A percentile compares a stretch with the other conserved stretches of the same genome.
Conservation (phyloP, 2,113 vertebrate genomes). For the Centrocercus urophasianus region DNA sequence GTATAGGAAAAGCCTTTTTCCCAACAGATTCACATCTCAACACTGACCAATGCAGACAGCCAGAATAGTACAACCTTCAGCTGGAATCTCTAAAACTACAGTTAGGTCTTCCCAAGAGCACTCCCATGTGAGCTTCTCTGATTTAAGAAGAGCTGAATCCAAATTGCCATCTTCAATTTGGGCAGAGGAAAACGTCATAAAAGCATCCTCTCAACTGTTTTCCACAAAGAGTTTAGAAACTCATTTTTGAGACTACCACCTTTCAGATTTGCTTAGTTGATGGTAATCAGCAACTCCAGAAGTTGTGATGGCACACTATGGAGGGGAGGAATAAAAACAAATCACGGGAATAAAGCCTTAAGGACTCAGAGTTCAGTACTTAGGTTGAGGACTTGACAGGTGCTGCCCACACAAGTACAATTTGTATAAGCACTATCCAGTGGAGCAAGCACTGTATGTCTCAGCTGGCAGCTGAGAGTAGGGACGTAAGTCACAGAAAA, state of each 20-base stretch:
- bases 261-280: constrained; percentile 38
- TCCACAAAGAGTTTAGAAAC: background rate
- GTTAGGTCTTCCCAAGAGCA: background rate
- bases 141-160: background rate
- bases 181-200: background rate
- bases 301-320: background rate
- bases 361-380: background rate
- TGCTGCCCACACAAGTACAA: constrained; percentile 62
- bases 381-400: constrained; percentile 49
- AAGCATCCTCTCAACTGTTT: background rate
- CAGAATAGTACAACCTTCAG: background rate
- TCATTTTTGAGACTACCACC: background rate
- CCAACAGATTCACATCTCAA: background rate
- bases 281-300: constrained; percentile 15
- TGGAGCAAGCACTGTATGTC: constrained; percentile 9
- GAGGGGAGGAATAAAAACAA: constrained; percentile 37
- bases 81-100: background rate
- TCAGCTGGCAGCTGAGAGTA: constrained; percentile 21
- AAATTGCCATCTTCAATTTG: background rate
- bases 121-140: background rate
- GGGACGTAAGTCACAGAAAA: constrained; percentile 23
- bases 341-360: constrained; percentile 22
- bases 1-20: background rate
- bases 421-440: constrained; percentile 51
- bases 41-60: background rate